phyloP scores from a whole-genome alignment of 2,888 invertebrate species.

The Gymnosoma rotundatum region DNA sequence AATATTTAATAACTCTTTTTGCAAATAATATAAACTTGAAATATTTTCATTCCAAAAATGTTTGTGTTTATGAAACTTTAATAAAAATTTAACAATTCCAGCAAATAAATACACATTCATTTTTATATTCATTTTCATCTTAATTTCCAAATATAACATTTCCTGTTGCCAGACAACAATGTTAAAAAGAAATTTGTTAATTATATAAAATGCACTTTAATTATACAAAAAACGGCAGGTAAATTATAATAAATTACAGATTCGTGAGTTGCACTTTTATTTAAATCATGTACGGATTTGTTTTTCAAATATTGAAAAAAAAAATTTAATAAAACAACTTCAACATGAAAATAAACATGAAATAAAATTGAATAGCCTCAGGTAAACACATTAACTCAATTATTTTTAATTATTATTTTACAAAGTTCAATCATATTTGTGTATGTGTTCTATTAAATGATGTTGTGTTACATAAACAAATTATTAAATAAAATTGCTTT shows the following conservation, averaged over 20 bases:
- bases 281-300: neutral
- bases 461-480: no score
- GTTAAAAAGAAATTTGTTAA: constrained; percentile 27
- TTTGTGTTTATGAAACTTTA: no score
- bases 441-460: no score
- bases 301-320: neutral
- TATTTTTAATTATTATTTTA: neutral
- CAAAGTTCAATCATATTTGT: constrained; percentile 4
- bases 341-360: constrained; percentile 5
- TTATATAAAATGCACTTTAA: constrained; percentile 30
- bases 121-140: no score
- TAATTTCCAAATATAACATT: no score
- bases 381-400: neutral
- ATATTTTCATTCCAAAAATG: no score
- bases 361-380: neutral
- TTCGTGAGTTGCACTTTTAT: constrained; percentile 58
- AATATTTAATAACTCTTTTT: no score
- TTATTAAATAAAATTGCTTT: no score
- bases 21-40: no score
- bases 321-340: no score
- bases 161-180: neutral
- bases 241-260: constrained; percentile 58
- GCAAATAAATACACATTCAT: no score
- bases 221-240: constrained; percentile 11
- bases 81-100: no score